Base-by-base conservation (phyloP, 92 coral and sea anemone genomes). In the Actinernus sp. region DNA sequence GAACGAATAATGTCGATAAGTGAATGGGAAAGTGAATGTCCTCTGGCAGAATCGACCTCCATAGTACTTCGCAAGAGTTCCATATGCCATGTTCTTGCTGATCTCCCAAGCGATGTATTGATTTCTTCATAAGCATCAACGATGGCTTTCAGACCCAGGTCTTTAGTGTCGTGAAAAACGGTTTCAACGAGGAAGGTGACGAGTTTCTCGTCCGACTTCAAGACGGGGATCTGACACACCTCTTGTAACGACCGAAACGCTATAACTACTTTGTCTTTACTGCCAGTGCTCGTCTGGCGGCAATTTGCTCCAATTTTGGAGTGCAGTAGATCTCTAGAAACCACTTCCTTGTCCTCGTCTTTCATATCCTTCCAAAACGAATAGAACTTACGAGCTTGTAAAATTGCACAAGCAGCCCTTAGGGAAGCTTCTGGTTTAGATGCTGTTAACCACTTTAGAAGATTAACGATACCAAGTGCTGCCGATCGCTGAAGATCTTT, bases 101-200 rank as follows among this genome's bases (percentile, higher is more conserved):
- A 14, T 7, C 10, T 31, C 10, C 54, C 36, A 8, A 27, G 6
- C 3, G 48, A 34, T 23, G 49, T 19, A 0, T 39, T 39, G 9
- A 70, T 57, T 21, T 63, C 72, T 31, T 50, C 59, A 36, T 40
- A 51, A 0, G 91, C 91, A 22, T 80, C 63, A 34, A 63, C 68
- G 7, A 80, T 49, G 9, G 70, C 49, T 14, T 28, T 49, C 2
- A 65, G 26, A 1, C 72, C 76, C 22, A 49, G 7, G 6, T 45
- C 0, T 8, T 65, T 50, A 5, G 64, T 63, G 10, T 64, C 52
- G 43, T 40, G 29, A 27, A 51, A 48, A 24, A 57, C 40, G 40
- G 1, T 4, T 28, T 50, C 51, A 1, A 31, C 52, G 55, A 82
- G 32, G 28, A 37, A 34, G 2, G 43, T 26, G 23, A 66, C 17